Percentiles rank a stretch among this genome's conserved stretches.
Evolutionary conservation across 2,797 vertebrate species (phyloP).

Genomic region (Gymnodraco acuticeps): DNA sequence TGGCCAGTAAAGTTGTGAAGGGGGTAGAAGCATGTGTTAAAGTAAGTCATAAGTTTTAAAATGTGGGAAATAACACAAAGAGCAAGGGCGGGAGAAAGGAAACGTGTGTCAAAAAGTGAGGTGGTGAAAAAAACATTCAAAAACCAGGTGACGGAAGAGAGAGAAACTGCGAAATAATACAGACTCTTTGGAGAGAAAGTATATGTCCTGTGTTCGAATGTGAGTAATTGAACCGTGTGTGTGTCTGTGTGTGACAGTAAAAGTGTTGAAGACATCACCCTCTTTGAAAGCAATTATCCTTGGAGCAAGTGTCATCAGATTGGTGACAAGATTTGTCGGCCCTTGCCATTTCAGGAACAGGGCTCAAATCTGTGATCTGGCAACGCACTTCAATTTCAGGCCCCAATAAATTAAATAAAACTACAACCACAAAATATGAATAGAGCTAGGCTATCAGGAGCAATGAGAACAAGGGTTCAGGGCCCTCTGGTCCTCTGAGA

Average conservation of each 20-base stretch:
- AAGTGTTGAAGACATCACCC: constrained; percentile 5
- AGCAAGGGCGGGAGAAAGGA: neutral
- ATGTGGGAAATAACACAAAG: neutral
- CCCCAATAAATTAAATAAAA: constrained; percentile 59
- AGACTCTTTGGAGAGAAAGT: too few relatives aligned
- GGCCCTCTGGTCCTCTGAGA: constrained; percentile 29
- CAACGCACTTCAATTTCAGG: constrained; percentile 49
- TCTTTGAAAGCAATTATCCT: constrained; percentile 70
- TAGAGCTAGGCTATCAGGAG: constrained; percentile 14
- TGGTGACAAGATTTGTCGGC: constrained; percentile 51
- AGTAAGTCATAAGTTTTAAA: constrained; percentile 21
- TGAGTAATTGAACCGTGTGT: neutral
- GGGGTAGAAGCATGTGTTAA: constrained; percentile 6
- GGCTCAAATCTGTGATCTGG: constrained; percentile 45
- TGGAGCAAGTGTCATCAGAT: constrained; percentile 62
- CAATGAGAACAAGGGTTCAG: constrained; percentile 31
- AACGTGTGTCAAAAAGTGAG: constrained; percentile 4
- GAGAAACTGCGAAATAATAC: too few relatives aligned
- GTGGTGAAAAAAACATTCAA: neutral
- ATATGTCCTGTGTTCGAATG: too few relatives aligned
- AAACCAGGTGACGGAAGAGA: too few relatives aligned
- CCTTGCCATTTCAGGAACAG: constrained; percentile 36
- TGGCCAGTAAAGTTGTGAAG: neutral
- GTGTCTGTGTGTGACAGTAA: neutral
- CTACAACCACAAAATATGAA: constrained; percentile 32